Evolutionary conservation across 2,888 invertebrate species (phyloP).

Genomic region (Aphidoletes aphidimyza): DNA sequence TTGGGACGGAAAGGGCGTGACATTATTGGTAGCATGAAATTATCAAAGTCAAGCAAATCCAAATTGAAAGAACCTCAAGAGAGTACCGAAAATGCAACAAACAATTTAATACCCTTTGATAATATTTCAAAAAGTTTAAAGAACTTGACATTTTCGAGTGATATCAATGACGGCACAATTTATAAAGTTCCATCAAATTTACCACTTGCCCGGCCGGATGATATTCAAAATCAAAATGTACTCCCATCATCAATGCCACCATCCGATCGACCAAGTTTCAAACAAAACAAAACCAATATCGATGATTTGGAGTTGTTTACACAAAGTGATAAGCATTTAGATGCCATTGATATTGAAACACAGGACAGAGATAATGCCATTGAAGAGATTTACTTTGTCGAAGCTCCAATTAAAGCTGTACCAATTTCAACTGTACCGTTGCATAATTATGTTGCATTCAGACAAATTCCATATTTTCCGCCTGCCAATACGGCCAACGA

Average conservation of each 20-base stretch:
- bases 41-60: constrained; percentile 62
- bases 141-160: constrained; percentile 62
- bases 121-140: constrained; percentile 60
- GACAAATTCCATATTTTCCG: constrained; percentile 48
- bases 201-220: background rate
- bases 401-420: constrained; percentile 59
- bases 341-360: constrained; percentile 61
- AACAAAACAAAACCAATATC: background rate
- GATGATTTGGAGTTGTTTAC: constrained; percentile 62
- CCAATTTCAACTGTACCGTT: background rate
- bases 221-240: constrained; percentile 23
- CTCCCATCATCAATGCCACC: background rate
- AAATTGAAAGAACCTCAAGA: constrained; percentile 59
- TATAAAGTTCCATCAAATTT: constrained; percentile 66
- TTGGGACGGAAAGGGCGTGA: too few relatives aligned
- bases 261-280: background rate
- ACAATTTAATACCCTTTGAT: background rate
- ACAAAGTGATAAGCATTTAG: constrained; percentile 62
- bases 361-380: constrained; percentile 58
- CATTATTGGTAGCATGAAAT: background rate
- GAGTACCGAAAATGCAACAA: constrained; percentile 59
- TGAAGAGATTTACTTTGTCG: constrained; percentile 59
- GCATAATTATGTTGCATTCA: constrained; percentile 55
- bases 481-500: background rate
- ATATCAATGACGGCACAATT: constrained; percentile 56